Conservation (phyloP, 1,140 invertebrate species). For the Solen grandis region DNA sequence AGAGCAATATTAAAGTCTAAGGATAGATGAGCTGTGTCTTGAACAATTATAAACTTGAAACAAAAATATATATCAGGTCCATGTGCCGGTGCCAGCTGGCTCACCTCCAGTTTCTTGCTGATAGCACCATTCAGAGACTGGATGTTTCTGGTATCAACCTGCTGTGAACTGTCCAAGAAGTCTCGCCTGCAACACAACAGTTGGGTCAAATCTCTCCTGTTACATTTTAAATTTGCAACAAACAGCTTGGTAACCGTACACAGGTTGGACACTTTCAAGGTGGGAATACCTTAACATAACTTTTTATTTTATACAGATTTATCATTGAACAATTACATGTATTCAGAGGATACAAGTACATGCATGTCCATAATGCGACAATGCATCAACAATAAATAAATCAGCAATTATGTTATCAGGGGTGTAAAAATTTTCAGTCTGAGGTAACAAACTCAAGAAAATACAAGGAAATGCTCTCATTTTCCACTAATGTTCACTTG, state of each 20-base stretch:
- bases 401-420: too few species aligned
- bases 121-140: conserved; percentile 23
- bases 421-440: too few species aligned
- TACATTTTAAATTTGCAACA: too few species aligned
- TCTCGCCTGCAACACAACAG: conserved; percentile 22
- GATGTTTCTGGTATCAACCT: conserved; percentile 20
- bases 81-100: too few species aligned
- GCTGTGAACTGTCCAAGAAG: conserved; percentile 9
- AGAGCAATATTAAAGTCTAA: background rate
- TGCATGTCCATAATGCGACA: too few species aligned
- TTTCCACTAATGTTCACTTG: too few species aligned
- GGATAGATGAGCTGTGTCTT: background rate
- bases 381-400: too few species aligned
- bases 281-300: background rate
- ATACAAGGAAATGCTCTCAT: too few species aligned
- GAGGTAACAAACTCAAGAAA: too few species aligned
- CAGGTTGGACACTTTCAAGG: background rate
- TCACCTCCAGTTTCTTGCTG: conserved; percentile 32
- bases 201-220: too few species aligned
- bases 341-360: too few species aligned
- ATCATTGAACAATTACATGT: background rate
- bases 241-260: background rate
- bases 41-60: background rate
- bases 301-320: background rate
- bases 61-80: background rate